phyloP scores from a whole-genome alignment of 2,113 vertebrate species.

The Mormyrus iriodes region DNA sequence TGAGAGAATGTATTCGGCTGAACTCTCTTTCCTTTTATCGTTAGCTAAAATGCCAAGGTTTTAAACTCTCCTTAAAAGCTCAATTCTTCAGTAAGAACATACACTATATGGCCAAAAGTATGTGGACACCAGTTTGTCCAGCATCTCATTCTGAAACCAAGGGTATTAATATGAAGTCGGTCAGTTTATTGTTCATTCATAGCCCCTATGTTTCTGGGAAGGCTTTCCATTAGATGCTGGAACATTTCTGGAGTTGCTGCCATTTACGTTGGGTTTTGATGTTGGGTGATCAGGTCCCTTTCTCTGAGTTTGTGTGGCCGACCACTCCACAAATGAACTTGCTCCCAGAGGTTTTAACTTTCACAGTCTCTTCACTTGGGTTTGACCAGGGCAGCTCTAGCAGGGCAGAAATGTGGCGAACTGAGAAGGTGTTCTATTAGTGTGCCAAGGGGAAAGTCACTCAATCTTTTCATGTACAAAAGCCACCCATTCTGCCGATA shows the following conservation, averaged over 20 bases:
- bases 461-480: not conserved
- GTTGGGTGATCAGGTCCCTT: not conserved
- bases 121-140: not conserved
- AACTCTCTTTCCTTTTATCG: not conserved
- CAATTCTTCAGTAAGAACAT: not conserved
- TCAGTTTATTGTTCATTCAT: too few relatives aligned
- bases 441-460: not conserved
- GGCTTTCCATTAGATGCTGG: not conserved
- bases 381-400: not conserved
- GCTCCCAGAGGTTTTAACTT: not conserved
- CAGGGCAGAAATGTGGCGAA: not conserved
- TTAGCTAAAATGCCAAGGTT: not conserved
- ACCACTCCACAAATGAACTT: not conserved
- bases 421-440: not conserved
- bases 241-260: not conserved
- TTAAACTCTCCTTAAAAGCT: not conserved
- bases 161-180: too few relatives aligned
- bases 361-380: not conserved
- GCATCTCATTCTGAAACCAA: too few relatives aligned
- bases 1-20: not conserved
- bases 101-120: not conserved
- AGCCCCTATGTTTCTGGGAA: not conserved
- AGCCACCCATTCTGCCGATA: not conserved
- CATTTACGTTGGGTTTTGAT: not conserved
- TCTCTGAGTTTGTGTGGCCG: not conserved